phyloP scores from a whole-genome alignment of 2,113 vertebrate species.

The Megaceryle torquata region DNA sequence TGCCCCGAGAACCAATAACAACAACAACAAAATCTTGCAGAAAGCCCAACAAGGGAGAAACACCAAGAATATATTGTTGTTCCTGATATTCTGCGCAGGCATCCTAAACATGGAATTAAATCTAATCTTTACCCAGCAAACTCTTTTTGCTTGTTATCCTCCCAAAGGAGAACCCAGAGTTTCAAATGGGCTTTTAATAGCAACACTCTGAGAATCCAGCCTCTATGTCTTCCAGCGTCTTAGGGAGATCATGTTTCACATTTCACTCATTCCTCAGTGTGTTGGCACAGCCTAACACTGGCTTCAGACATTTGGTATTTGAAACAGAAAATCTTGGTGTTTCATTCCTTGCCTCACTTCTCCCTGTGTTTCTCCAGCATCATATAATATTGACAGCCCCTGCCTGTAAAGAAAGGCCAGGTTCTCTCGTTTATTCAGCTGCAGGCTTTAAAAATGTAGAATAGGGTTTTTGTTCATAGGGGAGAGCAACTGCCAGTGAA shows the following conservation, averaged over 20 bases:
- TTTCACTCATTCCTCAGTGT: constrained; percentile 65
- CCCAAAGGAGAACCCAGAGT: constrained; percentile 5
- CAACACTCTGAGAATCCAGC: constrained; percentile 39
- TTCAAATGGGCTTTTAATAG: constrained; percentile 55
- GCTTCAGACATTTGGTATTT: constrained; percentile 70
- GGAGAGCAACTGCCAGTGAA: constrained; percentile 58
- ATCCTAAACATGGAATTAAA: constrained; percentile 44
- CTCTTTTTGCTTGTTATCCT: background rate
- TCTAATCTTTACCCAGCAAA: constrained; percentile 42
- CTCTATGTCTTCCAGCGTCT: constrained; percentile 50
- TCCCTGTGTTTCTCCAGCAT: constrained; percentile 67
- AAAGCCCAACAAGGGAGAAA: background rate
- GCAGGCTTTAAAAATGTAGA: constrained; percentile 69
- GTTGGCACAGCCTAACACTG: constrained; percentile 64
- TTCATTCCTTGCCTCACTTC: constrained; percentile 70
- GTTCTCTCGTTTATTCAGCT: constrained; percentile 62
- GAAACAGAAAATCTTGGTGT: constrained; percentile 72
- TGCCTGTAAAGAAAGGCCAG: constrained; percentile 64
- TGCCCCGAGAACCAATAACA: background rate
- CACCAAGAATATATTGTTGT: background rate
- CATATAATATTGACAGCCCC: constrained; percentile 66
- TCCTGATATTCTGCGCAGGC: constrained; percentile 12
- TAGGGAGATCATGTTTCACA: constrained; percentile 22
- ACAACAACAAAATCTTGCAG: background rate
- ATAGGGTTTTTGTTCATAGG: constrained; percentile 62